Evolutionary conservation across 2,797 vertebrate species (phyloP).

Genomic region (Catostomus latipinnis): DNA sequence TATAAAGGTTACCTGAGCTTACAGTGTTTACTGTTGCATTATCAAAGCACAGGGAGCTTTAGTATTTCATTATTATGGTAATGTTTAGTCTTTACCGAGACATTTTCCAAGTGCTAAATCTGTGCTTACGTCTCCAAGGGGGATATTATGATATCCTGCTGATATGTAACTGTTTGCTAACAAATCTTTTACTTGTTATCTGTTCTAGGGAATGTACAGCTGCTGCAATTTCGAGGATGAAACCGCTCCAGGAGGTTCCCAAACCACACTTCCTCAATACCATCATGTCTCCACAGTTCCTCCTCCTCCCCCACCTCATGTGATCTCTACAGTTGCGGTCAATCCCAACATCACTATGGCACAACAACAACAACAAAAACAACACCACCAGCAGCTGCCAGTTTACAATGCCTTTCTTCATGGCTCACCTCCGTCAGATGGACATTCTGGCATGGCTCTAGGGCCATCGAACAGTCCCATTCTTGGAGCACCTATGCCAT

Average conservation of each 20-base stretch:
- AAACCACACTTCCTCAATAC: slow-evolving; percentile 77
- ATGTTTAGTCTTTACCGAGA: slow-evolving; percentile 37
- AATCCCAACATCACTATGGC: slow-evolving; percentile 78
- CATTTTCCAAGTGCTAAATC: slow-evolving; percentile 41
- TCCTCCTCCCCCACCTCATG: slow-evolving; percentile 72
- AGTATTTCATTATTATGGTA: slow-evolving; percentile 45
- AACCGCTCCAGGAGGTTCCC: slow-evolving; percentile 70
- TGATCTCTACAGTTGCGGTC: slow-evolving; percentile 75
- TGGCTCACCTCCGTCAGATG: slow-evolving; percentile 71
- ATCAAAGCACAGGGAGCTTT: slow-evolving; percentile 42
- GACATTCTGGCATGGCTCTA: slow-evolving; percentile 80
- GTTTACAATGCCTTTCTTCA: slow-evolving; percentile 79
- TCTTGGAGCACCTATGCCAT: slow-evolving; percentile 82
- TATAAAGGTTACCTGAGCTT: slow-evolving; percentile 40
- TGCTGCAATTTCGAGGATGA: slow-evolving; percentile 91
- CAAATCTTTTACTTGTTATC: slow-evolving; percentile 36
- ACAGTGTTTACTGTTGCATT: slow-evolving; percentile 37
- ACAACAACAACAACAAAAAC: slow-evolving; percentile 69
- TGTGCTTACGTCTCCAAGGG: slow-evolving; percentile 5
- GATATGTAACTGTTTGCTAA: slow-evolving; percentile 17
- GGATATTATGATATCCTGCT: slow-evolving; percentile 23
- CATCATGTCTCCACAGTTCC: slow-evolving; percentile 76
- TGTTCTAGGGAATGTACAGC: slow-evolving; percentile 91
- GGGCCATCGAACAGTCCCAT: slow-evolving; percentile 84
- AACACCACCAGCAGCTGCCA: slow-evolving; percentile 79